Conservation (phyloP, 2,797 vertebrate genomes). For the Cyclopterus lumpus region DNA sequence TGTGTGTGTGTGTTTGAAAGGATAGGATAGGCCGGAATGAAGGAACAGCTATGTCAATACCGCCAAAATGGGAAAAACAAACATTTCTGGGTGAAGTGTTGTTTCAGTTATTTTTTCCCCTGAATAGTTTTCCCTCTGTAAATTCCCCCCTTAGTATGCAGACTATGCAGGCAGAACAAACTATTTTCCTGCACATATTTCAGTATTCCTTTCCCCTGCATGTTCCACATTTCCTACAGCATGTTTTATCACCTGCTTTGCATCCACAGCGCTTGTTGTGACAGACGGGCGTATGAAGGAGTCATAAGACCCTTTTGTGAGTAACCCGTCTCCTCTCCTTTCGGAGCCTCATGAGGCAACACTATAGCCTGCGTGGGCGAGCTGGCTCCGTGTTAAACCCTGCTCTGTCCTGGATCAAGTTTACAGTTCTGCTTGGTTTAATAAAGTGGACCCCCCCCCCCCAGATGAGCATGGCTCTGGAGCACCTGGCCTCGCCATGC, state of each 20-base stretch:
- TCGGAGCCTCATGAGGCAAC: slow-evolving; percentile 28
- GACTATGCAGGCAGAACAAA: slow-evolving; percentile 28
- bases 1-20: slow-evolving; percentile 77
- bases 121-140: slow-evolving; percentile 61
- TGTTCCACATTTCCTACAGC: slow-evolving; percentile 13
- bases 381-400: slow-evolving; percentile 52
- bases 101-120: slow-evolving; percentile 71
- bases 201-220: slow-evolving; percentile 6
- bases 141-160: slow-evolving; percentile 18
- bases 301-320: slow-evolving; percentile 21
- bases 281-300: slow-evolving; percentile 29
- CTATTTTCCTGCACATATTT: slow-evolving; percentile 32
- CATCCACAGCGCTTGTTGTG: slow-evolving; percentile 38
- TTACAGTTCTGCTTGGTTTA: slow-evolving; percentile 75
- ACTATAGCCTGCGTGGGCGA: slow-evolving; percentile 58
- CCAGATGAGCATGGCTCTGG: slow-evolving; percentile 69
- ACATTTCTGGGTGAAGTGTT: slow-evolving; percentile 72
- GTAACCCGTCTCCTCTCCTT: slow-evolving; percentile 12
- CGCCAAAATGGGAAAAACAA: slow-evolving; percentile 81
- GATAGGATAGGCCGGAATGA: slow-evolving; percentile 80
- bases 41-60: slow-evolving; percentile 84
- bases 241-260: slow-evolving; percentile 10
- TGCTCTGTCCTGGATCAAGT: slow-evolving; percentile 62
- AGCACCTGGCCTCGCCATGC: slow-evolving; percentile 71
- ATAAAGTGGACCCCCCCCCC: slow-evolving; percentile 51